Percentiles rank a stretch among this genome's conserved stretches.
These are phyloP conservation scores for Pempheris klunzingeri DNA, from an alignment of 2,797 vertebrate species.

Conservation along the genomic window DNA sequence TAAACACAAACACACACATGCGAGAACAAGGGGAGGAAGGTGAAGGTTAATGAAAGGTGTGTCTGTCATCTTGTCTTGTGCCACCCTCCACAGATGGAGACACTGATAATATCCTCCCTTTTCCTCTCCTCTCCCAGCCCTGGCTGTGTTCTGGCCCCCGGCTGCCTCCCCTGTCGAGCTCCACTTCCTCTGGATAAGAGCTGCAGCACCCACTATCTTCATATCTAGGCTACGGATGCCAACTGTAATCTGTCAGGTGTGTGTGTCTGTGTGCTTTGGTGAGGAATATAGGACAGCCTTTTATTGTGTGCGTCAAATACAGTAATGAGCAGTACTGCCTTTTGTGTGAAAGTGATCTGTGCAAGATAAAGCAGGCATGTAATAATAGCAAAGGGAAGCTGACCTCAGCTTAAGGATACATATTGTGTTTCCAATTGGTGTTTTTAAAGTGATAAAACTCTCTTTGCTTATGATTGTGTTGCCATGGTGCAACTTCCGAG, in stretches of 20 bases:
- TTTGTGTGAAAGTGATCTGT: conserved; percentile 36
- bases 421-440: conserved; percentile 19
- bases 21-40: conserved; percentile 71
- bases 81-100: conserved; percentile 73
- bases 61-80: conserved; percentile 61
- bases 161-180: conserved; percentile 40
- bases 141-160: conserved; percentile 38
- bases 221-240: conserved; percentile 62
- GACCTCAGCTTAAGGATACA: conserved; percentile 37
- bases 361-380: conserved; percentile 39
- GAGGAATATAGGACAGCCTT: conserved; percentile 40
- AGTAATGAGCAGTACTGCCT: conserved; percentile 2
- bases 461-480: conserved; percentile 31
- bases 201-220: conserved; percentile 40
- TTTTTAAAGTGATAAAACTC: conserved; percentile 43
- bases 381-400: conserved; percentile 34
- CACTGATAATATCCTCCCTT: conserved; percentile 65
- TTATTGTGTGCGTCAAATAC: conserved; percentile 22
- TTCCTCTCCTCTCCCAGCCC: conserved; percentile 32
- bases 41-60: conserved; percentile 78
- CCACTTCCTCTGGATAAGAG: conserved; percentile 62
- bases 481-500: neutral
- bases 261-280: conserved; percentile 15
- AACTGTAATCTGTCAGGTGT: conserved; percentile 58
- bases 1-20: neutral